Evolutionary conservation across 2,113 vertebrate species (phyloP).

Genomic region (Macheiramphus alcinus): DNA sequence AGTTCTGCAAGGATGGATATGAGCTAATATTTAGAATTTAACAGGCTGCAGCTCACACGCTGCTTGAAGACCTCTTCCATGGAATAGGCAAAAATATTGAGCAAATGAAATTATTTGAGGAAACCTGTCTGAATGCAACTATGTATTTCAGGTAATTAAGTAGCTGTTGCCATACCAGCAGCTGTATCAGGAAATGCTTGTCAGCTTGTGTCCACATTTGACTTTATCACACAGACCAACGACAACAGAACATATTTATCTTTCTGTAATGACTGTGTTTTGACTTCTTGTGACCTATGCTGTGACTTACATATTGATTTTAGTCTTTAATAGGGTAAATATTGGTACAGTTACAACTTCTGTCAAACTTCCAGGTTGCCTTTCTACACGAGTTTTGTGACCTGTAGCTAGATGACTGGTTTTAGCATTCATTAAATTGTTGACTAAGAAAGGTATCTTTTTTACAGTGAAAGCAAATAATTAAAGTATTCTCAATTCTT

Average conservation of each 20-base stretch:
- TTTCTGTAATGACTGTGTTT: neutral
- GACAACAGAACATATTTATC: neutral
- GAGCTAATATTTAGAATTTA: neutral
- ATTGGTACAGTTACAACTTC: neutral
- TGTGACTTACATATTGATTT: slow-evolving; percentile 8
- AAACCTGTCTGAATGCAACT: neutral
- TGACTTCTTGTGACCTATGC: neutral
- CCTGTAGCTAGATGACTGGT: neutral
- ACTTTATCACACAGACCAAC: neutral
- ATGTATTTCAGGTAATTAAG: neutral
- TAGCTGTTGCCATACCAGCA: neutral
- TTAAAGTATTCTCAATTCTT: neutral
- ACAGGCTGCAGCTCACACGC: neutral
- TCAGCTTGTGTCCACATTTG: neutral
- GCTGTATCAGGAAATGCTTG: neutral
- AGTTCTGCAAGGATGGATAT: neutral
- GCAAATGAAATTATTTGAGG: neutral
- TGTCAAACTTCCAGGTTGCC: neutral
- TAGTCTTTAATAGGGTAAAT: neutral
- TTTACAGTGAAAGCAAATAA: neutral
- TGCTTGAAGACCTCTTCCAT: neutral
- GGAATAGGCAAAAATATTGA: neutral
- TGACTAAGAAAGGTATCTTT: neutral
- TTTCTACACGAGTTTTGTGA: neutral
- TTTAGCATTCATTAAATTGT: neutral